Conservation (phyloP, 2,797 vertebrate genomes). For the Okamejei kenojei region DNA sequence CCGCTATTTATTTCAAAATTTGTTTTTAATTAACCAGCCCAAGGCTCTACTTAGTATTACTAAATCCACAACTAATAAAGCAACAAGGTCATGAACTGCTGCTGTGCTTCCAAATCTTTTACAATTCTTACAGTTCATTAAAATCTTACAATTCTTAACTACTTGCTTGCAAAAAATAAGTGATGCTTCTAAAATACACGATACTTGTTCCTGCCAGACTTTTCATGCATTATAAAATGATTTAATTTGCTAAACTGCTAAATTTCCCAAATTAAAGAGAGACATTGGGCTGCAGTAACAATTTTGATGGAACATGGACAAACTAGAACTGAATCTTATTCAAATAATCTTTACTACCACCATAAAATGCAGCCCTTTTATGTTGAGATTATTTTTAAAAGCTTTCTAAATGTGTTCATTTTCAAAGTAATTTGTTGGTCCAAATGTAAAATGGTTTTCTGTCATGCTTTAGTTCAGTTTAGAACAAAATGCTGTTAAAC, state of each 20-base stretch:
- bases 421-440: not conserved
- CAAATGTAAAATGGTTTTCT: not conserved
- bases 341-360: not conserved
- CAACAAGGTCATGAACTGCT: not conserved
- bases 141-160: not conserved
- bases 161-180: not conserved
- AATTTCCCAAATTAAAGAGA: not conserved
- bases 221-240: not conserved
- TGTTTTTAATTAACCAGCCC: not conserved
- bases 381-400: not conserved
- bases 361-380: not conserved
- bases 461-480: not conserved
- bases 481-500: not conserved
- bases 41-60: not conserved
- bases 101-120: not conserved
- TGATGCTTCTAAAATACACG: not conserved
- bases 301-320: not conserved
- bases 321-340: not conserved
- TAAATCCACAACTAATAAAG: not conserved
- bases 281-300: not conserved
- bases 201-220: not conserved
- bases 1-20: slow-evolving; percentile 10
- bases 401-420: not conserved
- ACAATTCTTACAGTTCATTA: no score
- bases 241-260: not conserved